Percentiles rank a stretch among this genome's conserved stretches.
Evolutionary conservation across 2,113 vertebrate species (phyloP).

Genomic region (Leiothrix lutea): DNA sequence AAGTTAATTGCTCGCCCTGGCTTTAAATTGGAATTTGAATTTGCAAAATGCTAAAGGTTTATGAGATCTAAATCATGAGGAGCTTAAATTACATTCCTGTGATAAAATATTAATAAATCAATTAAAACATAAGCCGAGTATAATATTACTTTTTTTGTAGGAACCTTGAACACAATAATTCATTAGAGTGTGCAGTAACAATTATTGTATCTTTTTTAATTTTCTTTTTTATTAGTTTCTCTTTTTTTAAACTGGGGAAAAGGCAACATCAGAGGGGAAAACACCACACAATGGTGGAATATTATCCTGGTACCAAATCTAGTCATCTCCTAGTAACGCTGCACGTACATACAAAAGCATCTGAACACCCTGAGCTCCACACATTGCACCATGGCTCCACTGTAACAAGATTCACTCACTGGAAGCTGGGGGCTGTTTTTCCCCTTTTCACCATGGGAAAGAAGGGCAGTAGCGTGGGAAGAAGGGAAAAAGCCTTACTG

Average conservation of each 20-base stretch:
- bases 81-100: slow-evolving; percentile 91
- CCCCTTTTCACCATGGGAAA: not conserved
- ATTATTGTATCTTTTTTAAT: slow-evolving; percentile 87
- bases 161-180: slow-evolving; percentile 88
- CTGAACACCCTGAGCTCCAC: not conserved
- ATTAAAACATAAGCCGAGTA: slow-evolving; percentile 90
- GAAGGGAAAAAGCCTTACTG: not conserved
- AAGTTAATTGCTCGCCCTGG: slow-evolving; percentile 89
- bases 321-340: slow-evolving; percentile 19
- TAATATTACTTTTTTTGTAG: slow-evolving; percentile 86
- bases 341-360: not conserved
- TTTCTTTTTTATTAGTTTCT: slow-evolving; percentile 80
- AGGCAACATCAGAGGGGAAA: slow-evolving; percentile 76
- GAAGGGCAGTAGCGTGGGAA: not conserved
- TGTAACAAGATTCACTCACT: not conserved
- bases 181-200: slow-evolving; percentile 86
- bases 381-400: not conserved
- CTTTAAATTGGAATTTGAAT: slow-evolving; percentile 92
- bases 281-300: slow-evolving; percentile 65
- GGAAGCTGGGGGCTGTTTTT: not conserved
- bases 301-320: slow-evolving; percentile 57
- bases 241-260: slow-evolving; percentile 68
- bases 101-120: slow-evolving; percentile 92
- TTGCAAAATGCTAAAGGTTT: slow-evolving; percentile 91
- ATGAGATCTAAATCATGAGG: slow-evolving; percentile 89